A percentile compares a stretch with the other conserved stretches of the same genome.
These are phyloP conservation scores for Meghimatium bilineatum DNA, from an alignment of 2,888 invertebrate genomes.

Conservation along the genomic window DNA sequence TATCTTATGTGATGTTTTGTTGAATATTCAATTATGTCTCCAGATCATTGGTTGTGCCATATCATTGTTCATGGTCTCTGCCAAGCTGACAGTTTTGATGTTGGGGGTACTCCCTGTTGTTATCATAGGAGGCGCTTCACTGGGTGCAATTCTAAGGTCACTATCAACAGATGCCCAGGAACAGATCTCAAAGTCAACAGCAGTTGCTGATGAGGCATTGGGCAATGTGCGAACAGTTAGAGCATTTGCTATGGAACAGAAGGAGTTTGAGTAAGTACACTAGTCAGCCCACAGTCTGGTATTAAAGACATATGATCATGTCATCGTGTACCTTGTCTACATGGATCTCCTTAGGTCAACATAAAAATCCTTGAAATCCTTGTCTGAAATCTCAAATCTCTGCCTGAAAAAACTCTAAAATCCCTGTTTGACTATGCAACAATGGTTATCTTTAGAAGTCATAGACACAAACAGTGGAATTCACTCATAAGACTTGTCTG, in stretches of 20 bases:
- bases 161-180: conserved; percentile 89
- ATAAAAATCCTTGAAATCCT: no score
- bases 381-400: no score
- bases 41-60: conserved; percentile 74
- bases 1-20: neutral
- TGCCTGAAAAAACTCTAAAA: no score
- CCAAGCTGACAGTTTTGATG: conserved; percentile 90
- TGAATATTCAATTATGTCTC: neutral
- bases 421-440: no score
- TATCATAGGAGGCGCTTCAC: conserved; percentile 88
- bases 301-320: no score
- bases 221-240: conserved; percentile 95
- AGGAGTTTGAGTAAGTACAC: conserved; percentile 81
- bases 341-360: no score
- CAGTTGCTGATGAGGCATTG: conserved; percentile 94
- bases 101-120: conserved; percentile 90
- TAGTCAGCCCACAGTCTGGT: no score
- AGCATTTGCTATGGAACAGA: conserved; percentile 94
- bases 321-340: no score
- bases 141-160: conserved; percentile 87
- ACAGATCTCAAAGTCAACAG: conserved; percentile 90
- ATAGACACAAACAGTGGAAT: no score
- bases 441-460: no score
- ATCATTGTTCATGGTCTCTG: conserved; percentile 90
- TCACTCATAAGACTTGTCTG: no score